Percentiles rank a stretch among this genome's conserved stretches.
These are phyloP conservation scores for Vollenhovia emeryi DNA, from an alignment of 1,140 invertebrate genomes.

Conservation along the genomic window DNA sequence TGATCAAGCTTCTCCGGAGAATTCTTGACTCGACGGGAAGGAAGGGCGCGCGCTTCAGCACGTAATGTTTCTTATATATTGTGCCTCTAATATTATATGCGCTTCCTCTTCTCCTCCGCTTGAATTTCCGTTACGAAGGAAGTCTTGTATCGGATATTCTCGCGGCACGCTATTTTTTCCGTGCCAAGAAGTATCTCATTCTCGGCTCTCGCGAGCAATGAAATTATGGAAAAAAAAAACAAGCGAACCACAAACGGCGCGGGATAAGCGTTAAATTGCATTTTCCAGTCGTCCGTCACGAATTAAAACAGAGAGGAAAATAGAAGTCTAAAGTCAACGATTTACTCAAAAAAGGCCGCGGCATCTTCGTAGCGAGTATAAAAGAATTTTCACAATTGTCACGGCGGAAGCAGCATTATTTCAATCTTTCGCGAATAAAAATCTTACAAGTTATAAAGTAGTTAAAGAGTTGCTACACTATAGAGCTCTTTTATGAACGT, in stretches of 20 bases:
- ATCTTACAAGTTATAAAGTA: neutral
- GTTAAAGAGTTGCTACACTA: neutral
- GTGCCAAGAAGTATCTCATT: constrained; percentile 56
- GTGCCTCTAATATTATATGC: constrained; percentile 31
- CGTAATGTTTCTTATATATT: constrained; percentile 48
- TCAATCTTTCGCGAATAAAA: neutral
- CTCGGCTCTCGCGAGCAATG: constrained; percentile 56
- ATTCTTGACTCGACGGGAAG: constrained; percentile 2
- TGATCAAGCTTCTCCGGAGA: constrained; percentile 15
- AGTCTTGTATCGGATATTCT: constrained; percentile 54
- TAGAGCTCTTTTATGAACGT: neutral
- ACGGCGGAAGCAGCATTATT: neutral
- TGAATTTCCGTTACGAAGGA: constrained; percentile 38
- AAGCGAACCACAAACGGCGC: constrained; percentile 45
- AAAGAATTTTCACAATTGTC: neutral
- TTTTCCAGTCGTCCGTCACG: constrained; percentile 49
- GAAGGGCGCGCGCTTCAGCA: neutral
- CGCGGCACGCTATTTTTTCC: constrained; percentile 52
- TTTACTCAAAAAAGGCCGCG: neutral
- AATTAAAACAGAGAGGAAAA: neutral
- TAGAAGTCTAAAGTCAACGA: constrained; percentile 16
- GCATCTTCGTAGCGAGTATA: neutral
- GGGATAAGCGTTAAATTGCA: constrained; percentile 67
- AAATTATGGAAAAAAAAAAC: constrained; percentile 62
- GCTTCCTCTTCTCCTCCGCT: constrained; percentile 6